Base-by-base conservation (phyloP, 2,797 vertebrate genomes). In the Sarcoramphus papa region DNA sequence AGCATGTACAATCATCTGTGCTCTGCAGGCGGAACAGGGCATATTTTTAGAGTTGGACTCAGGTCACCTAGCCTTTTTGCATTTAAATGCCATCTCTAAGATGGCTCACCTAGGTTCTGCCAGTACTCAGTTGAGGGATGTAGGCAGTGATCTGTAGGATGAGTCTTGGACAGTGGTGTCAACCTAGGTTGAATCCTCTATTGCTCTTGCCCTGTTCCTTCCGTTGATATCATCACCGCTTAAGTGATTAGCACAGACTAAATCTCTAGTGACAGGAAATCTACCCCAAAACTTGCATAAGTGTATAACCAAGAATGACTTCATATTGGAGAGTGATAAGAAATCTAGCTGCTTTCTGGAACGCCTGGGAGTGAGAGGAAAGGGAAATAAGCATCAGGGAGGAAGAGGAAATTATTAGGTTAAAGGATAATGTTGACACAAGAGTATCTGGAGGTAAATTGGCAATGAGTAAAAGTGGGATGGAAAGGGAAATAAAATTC, bases 301-400 rank as follows among this genome's bases (percentile, higher is more conserved):
- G 4, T 9, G 0, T 54, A 28, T 60, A 81, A 70, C 4, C 3
- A 75, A 11, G 5, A 30, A 22, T 57, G 22, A 25, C 1, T 11
- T 30, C 5, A 5, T 65, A 33, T 9, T 69, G 12, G 14, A 88
- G 6, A 2, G 6, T 33, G 8, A 13, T 57, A 72, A 64, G 23
- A 91, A 85, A 60, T 16, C 5, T 51, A 25, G 3, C 12, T 84
- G 22, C 3, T 76, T 65, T 60, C 37, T 85, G 33, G 12, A 85
- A 85, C 24, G 8, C 10, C 4, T 54, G 30, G 0, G 0, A 37
- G 7, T 37, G 7, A 80, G 6, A 40, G 2, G 5, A 85, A 73
- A 70, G 2, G 10, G 28, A 74, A 90, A 59, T 37, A 73, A 79
- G 9, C 11, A 43, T 5, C 9, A 43, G 5, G 6, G 31, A 93